Evolutionary conservation across 1,140 invertebrate species (phyloP), one percentile per base, ranked within the genome.

Genomic region (Meloidogyne hapla): DNA sequence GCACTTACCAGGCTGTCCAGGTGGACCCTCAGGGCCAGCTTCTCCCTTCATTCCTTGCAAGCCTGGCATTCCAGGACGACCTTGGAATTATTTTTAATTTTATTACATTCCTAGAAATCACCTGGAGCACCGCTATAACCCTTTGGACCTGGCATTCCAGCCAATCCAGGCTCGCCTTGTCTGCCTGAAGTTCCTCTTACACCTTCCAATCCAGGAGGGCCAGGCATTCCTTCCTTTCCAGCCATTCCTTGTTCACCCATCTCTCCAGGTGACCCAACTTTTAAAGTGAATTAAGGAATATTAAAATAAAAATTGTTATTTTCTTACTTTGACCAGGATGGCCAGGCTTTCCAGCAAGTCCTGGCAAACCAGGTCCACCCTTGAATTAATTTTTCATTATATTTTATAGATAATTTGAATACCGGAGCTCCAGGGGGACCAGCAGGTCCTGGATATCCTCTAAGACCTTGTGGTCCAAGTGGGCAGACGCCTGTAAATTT

Each of bases 91-190:
- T 45, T 21, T 5, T 69, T 5, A 26, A 23, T 45, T n/a, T 69
- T 28, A n/a, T 61, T 28, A 18, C 5, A 4, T 25, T 13, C n/a
- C 1, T 6, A 48, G 25, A 0, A 12, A 42, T 69, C n/a, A 69
- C 68, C 68, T 69, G 68, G 68, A 26, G 68, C 26, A 6, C 68
- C 68, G 18, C 61, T 69, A 61, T 69, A 69, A 26, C 68, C 68
- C 38, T 61, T 69, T 18, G 68, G 68, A 18, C 68, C 68, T 1
- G 28, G 68, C 68, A 61, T 45, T 8, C 68, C 68, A 69, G 18
- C 26, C 33, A 61, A 18, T 42, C 68, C 68, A 21, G 61, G 42
- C 28, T 69, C 68, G 33, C 68, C 68, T 8, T 25, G 45, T 45
- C 38, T 61, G 0, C 68, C 68, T 6, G 68, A 10, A 25, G 38